A percentile compares a stretch with the other conserved stretches of the same genome.
Evolutionary conservation across 2,113 vertebrate genomes (phyloP).

Genomic region (Eleginops maclovinus): DNA sequence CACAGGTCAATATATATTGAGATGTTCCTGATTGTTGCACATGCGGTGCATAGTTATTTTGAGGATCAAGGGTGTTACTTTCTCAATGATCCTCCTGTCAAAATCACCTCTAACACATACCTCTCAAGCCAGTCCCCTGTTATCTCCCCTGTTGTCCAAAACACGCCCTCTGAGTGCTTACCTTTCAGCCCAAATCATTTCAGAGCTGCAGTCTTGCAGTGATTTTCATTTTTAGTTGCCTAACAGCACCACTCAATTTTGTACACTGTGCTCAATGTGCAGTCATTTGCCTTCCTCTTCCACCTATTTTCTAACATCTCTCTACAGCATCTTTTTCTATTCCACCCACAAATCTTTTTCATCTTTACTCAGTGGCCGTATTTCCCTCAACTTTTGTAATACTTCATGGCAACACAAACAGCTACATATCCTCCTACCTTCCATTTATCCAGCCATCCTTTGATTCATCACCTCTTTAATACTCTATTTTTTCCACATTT

Average conservation of each 20-base stretch:
- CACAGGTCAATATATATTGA: neutral
- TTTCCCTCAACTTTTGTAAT: constrained; percentile 52
- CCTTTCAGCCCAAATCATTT: constrained; percentile 73
- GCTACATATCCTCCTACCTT: constrained; percentile 16
- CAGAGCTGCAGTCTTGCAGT: constrained; percentile 50
- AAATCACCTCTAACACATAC: constrained; percentile 63
- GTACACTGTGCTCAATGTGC: constrained; percentile 48
- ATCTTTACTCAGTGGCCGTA: constrained; percentile 34
- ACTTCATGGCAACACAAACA: constrained; percentile 56
- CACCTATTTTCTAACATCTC: constrained; percentile 25
- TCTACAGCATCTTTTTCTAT: constrained; percentile 31
- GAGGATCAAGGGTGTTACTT: constrained; percentile 13
- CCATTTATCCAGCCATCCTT: neutral
- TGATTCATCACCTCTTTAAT: constrained; percentile 23
- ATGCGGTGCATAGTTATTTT: constrained; percentile 21
- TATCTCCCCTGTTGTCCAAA: constrained; percentile 68
- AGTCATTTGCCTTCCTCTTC: constrained; percentile 42
- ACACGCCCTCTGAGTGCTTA: constrained; percentile 66
- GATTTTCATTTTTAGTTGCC: constrained; percentile 68
- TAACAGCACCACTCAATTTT: constrained; percentile 50
- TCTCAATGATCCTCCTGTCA: constrained; percentile 54
- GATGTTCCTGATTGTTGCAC: constrained; percentile 7
- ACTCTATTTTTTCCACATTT: constrained; percentile 17
- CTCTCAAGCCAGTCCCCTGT: constrained; percentile 51
- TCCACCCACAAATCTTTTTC: constrained; percentile 33